Evolutionary conservation across 2,113 vertebrate species (phyloP).

Genomic region (Bubo scandiacus): DNA sequence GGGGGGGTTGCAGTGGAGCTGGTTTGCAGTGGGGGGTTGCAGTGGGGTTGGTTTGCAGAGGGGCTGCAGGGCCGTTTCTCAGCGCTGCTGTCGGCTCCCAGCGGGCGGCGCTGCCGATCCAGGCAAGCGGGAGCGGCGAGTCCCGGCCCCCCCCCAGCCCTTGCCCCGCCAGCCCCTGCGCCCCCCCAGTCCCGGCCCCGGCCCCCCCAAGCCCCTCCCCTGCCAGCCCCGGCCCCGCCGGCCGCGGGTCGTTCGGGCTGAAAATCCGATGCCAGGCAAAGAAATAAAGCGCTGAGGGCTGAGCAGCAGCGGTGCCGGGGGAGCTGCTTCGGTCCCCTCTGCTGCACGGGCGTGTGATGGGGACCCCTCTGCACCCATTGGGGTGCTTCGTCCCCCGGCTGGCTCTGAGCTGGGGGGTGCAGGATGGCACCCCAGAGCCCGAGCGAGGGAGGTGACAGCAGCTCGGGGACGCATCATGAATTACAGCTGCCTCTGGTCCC

Average conservation of each 20-base stretch:
- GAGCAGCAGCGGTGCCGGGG: neutral
- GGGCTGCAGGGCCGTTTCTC: neutral
- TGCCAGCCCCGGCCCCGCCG: no score
- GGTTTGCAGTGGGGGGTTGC: neutral
- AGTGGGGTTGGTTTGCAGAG: neutral
- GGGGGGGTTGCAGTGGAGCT: neutral
- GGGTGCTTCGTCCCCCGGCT: neutral
- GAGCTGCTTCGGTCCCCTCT: rapidly evolving
- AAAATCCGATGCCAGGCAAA: neutral
- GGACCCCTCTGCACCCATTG: neutral
- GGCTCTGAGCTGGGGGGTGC: neutral
- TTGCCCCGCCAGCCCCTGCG: no score
- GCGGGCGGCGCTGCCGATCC: neutral
- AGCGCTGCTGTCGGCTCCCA: neutral
- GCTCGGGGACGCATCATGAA: neutral
- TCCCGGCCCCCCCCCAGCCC: neutral
- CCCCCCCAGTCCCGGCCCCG: no score
- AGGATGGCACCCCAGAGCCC: neutral
- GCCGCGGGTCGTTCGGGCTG: neutral
- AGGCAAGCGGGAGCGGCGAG: neutral
- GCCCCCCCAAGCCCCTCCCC: neutral
- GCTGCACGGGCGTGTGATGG: rapidly evolving
- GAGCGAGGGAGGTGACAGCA: neutral
- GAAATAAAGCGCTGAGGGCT: rapidly evolving
- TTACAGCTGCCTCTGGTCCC: neutral